Percentiles rank a stretch among this genome's conserved stretches.
These are phyloP conservation scores for Ariolimax columbianus DNA, from an alignment of 2,888 invertebrate species.

Conservation along the genomic window DNA sequence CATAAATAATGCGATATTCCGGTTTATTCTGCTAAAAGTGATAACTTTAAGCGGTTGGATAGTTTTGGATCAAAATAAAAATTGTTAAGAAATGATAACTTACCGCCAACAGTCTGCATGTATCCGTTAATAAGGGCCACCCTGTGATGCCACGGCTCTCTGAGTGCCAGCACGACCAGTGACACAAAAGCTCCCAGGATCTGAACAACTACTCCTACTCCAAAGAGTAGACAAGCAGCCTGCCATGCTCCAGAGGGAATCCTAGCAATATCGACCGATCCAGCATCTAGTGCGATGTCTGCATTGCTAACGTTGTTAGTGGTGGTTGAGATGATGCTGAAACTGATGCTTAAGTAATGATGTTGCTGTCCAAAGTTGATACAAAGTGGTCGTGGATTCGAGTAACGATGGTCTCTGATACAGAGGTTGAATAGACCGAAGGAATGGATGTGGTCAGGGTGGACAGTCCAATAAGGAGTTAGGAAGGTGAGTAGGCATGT, in stretches of 20 bases:
- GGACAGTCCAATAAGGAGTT: constrained; percentile 77
- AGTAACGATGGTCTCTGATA: constrained; percentile 51
- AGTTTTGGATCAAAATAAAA: too few species aligned
- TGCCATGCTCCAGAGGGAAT: constrained; percentile 69
- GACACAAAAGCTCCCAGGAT: constrained; percentile 61
- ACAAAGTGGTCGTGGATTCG: constrained; percentile 31
- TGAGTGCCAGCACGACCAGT: constrained; percentile 37
- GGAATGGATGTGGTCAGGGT: constrained; percentile 61
- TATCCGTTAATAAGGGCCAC: constrained; percentile 54
- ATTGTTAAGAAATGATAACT: constrained; percentile 2
- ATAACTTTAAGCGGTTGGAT: too few species aligned
- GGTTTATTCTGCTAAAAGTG: too few species aligned
- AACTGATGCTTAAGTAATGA: background rate
- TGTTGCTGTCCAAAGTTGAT: constrained; percentile 44
- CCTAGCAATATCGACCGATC: constrained; percentile 53
- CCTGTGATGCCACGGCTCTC: constrained; percentile 49
- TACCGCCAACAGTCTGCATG: constrained; percentile 57
- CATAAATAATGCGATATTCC: too few species aligned
- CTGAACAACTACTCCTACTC: constrained; percentile 68
- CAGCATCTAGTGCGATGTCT: constrained; percentile 35
- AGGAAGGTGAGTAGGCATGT: constrained; percentile 73
- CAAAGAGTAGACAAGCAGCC: constrained; percentile 68
- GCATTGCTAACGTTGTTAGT: background rate
- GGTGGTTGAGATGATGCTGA: background rate
- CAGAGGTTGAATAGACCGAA: constrained; percentile 67